Percentiles rank a stretch among this genome's conserved stretches.
Conservation (phyloP, 2,797 vertebrate species). For the Dallia pectoralis region DNA sequence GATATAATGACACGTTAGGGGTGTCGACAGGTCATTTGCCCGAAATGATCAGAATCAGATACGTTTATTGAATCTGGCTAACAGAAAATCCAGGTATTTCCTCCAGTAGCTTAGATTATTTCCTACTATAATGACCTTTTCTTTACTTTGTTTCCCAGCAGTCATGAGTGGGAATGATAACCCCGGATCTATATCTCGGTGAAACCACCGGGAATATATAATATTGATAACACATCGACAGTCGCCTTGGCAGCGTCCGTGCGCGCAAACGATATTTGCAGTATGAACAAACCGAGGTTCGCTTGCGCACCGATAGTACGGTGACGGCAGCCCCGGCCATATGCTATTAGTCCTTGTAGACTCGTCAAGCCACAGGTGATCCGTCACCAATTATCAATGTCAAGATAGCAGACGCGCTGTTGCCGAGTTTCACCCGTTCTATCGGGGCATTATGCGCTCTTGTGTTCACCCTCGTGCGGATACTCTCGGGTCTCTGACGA, state of each 20-base stretch:
- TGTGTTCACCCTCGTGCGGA: not conserved
- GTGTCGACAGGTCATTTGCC: too few relatives aligned
- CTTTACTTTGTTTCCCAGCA: too few relatives aligned
- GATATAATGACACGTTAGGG: too few relatives aligned
- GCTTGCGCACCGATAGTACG: not conserved
- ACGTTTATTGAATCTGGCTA: too few relatives aligned
- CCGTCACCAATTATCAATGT: conserved; percentile 14
- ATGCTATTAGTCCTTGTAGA: conserved; percentile 5
- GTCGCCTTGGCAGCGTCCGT: not conserved
- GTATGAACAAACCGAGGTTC: not conserved
- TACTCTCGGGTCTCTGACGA: not conserved
- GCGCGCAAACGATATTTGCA: not conserved
- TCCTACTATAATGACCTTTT: too few relatives aligned
- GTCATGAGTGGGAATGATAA: not conserved
- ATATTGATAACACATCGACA: not conserved
- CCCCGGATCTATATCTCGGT: not conserved
- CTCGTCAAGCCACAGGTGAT: conserved; percentile 1
- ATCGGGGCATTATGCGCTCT: not conserved
- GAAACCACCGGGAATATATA: not conserved
- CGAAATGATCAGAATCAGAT: too few relatives aligned
- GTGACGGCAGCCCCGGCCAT: not conserved
- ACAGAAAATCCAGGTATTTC: too few relatives aligned
- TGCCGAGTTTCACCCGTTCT: not conserved
- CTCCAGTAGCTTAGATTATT: too few relatives aligned
- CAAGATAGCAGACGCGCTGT: not conserved